phyloP scores from a whole-genome alignment of 2,888 invertebrate genomes.

The Xiphydria camelus region DNA sequence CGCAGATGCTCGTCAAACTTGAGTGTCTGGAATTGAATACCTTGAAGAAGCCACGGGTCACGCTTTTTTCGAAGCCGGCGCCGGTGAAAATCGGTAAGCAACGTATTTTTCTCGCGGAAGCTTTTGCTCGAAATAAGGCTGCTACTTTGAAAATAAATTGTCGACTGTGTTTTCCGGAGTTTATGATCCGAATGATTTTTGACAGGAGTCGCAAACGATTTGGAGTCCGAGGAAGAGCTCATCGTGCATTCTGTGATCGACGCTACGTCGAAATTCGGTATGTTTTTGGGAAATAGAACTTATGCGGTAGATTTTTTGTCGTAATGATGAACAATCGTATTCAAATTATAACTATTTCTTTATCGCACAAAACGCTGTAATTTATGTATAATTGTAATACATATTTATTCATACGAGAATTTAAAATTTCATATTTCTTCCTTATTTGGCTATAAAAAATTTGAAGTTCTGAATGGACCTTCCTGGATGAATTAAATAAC shows the following conservation, averaged over 20 bases:
- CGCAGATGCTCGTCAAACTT: constrained; percentile 62
- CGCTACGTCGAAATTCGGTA: constrained; percentile 61
- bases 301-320: constrained; percentile 61
- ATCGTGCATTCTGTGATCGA: constrained; percentile 60
- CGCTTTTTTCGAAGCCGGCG: constrained; percentile 59
- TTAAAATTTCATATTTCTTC: too few relatives aligned
- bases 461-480: too few relatives aligned
- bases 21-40: constrained; percentile 61
- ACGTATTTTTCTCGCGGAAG: too few relatives aligned
- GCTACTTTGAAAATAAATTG: too few relatives aligned
- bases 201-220: constrained; percentile 56
- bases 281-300: constrained; percentile 64
- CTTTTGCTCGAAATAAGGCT: constrained; percentile 9
- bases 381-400: too few relatives aligned
- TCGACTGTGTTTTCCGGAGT: too few relatives aligned
- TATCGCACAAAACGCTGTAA: too few relatives aligned
- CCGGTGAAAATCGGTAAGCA: constrained; percentile 50
- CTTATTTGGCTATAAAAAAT: too few relatives aligned
- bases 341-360: too few relatives aligned
- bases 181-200: constrained; percentile 30
- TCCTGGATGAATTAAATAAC: too few relatives aligned
- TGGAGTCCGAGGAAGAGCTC: constrained; percentile 60
- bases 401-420: too few relatives aligned
- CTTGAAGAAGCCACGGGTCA: constrained; percentile 48
- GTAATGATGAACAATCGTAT: too few relatives aligned